These are phyloP conservation scores for Xiphias gladius DNA, from an alignment of 2,113 vertebrate genomes.

Conservation along the genomic window DNA sequence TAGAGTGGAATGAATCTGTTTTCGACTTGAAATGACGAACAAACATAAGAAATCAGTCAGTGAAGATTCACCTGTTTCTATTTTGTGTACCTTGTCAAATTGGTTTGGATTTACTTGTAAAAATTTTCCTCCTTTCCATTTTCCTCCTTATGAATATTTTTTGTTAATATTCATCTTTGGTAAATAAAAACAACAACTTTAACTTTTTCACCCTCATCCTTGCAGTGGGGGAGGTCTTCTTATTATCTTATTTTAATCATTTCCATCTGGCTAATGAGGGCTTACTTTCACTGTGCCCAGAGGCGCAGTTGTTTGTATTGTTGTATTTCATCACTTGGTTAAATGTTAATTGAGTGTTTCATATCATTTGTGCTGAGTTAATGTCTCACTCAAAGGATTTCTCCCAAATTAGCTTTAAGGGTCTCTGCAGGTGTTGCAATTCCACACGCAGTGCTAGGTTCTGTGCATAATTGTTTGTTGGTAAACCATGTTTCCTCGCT, in stretches of 20 bases:
- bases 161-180: constrained; percentile 45
- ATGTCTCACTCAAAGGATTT: constrained; percentile 78
- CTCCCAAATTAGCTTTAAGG: constrained; percentile 69
- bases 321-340: constrained; percentile 82
- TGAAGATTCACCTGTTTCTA: background rate
- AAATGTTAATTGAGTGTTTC: constrained; percentile 83
- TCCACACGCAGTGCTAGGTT: constrained; percentile 53
- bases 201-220: constrained; percentile 52
- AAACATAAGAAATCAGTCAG: background rate
- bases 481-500: constrained; percentile 69
- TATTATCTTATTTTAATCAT: constrained; percentile 76
- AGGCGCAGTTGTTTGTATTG: constrained; percentile 80
- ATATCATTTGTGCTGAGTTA: constrained; percentile 78
- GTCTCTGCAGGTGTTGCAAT: constrained; percentile 73
- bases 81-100: constrained; percentile 29
- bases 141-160: constrained; percentile 28
- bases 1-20: background rate
- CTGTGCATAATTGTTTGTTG: constrained; percentile 70
- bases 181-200: constrained; percentile 62
- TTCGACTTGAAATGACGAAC: background rate
- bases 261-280: constrained; percentile 80
- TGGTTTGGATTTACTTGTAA: constrained; percentile 22
- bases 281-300: constrained; percentile 72
- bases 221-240: constrained; percentile 54
- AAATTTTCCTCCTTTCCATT: too few species aligned